phyloP scores from a whole-genome alignment of 1,140 invertebrate genomes.

The Apocrypta bakeri region DNA sequence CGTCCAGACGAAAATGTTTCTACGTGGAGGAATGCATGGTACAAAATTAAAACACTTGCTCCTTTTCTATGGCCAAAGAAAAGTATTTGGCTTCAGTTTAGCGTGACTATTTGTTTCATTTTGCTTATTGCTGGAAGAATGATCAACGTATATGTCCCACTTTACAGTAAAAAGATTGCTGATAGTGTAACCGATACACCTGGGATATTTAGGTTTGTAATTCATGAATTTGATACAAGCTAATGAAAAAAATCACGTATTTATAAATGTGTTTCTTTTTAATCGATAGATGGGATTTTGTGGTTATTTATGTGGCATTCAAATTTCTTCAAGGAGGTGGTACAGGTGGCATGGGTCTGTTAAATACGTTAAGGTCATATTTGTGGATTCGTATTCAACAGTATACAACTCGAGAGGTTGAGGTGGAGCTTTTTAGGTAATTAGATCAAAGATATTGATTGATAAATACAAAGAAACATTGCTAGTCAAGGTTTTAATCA shows the following conservation, averaged over 20 bases:
- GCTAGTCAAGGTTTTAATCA: constrained; percentile 11
- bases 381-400: constrained; percentile 97
- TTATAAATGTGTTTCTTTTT: constrained; percentile 34
- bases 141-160: constrained; percentile 95
- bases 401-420: constrained; percentile 93
- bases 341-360: constrained; percentile 91
- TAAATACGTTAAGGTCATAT: constrained; percentile 93
- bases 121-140: constrained; percentile 86
- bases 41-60: constrained; percentile 85
- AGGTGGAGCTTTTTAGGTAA: constrained; percentile 78
- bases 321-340: constrained; percentile 96
- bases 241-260: constrained; percentile 6
- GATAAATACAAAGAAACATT: background rate
- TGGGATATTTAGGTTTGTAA: constrained; percentile 62
- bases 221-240: constrained; percentile 28
- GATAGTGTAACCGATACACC: constrained; percentile 71
- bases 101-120: constrained; percentile 89
- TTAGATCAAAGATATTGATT: background rate
- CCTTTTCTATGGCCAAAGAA: constrained; percentile 98
- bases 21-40: constrained; percentile 86
- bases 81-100: constrained; percentile 83
- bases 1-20: constrained; percentile 78
- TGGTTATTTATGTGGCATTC: constrained; percentile 89
- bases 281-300: constrained; percentile 85
- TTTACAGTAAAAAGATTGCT: constrained; percentile 92